Percentiles rank a stretch among this genome's conserved stretches.
phyloP scores from a whole-genome alignment of 1,140 invertebrate species.

The Aplysia californica region DNA sequence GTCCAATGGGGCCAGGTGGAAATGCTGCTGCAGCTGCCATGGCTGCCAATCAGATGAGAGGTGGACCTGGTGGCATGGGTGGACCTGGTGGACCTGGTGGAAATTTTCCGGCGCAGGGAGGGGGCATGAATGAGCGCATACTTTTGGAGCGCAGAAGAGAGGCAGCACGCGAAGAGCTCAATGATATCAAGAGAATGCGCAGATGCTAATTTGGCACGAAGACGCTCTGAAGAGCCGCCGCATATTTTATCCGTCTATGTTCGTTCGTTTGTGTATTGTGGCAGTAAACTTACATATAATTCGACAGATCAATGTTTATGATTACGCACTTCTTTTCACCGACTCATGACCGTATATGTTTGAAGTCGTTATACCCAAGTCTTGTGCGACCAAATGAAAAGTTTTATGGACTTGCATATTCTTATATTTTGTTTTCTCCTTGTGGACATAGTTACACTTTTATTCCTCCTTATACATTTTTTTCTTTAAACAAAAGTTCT shows the following conservation, averaged over 20 bases:
- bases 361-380: too few species aligned
- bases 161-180: conserved; percentile 39
- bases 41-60: conserved; percentile 1
- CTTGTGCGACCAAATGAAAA: too few species aligned
- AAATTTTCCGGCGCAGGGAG: conserved; percentile 10
- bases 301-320: too few species aligned
- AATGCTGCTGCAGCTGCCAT: conserved; percentile 8
- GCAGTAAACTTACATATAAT: background rate
- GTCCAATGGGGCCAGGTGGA: background rate
- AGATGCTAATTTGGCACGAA: conserved; percentile 35
- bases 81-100: conserved; percentile 5
- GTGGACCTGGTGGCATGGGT: conserved; percentile 21
- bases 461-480: too few species aligned
- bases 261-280: too few species aligned
- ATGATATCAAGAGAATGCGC: conserved; percentile 49
- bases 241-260: too few species aligned
- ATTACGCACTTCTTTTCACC: too few species aligned
- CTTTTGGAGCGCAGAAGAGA: conserved; percentile 37
- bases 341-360: too few species aligned
- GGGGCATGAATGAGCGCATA: conserved; percentile 25
- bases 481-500: too few species aligned
- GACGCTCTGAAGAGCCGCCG: too few species aligned
- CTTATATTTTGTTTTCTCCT: too few species aligned
- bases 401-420: too few species aligned
- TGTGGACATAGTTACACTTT: background rate